Evolutionary conservation across 2,113 vertebrate genomes (phyloP).

Genomic region (Sinocyclocheilus anophthalmus): DNA sequence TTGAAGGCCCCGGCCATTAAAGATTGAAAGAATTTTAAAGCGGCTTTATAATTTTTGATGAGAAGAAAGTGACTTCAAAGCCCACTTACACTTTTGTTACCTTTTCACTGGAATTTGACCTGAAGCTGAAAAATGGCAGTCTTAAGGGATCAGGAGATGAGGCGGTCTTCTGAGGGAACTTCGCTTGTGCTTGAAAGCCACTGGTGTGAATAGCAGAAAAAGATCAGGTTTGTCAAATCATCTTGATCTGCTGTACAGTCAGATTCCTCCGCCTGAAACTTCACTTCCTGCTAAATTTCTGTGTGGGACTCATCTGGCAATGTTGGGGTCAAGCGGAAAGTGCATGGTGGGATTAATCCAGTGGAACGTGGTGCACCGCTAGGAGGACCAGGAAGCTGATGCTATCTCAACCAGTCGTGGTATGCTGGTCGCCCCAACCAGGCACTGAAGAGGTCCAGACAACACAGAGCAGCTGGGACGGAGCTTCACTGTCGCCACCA

Average conservation of each 20-base stretch:
- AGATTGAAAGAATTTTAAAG: constrained; percentile 42
- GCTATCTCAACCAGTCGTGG: constrained; percentile 64
- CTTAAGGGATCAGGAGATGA: constrained; percentile 21
- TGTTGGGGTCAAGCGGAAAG: constrained; percentile 45
- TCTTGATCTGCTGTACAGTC: neutral
- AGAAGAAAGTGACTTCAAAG: constrained; percentile 16
- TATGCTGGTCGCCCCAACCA: constrained; percentile 45
- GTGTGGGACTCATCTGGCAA: constrained; percentile 45
- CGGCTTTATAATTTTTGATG: constrained; percentile 25
- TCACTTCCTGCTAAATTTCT: constrained; percentile 31
- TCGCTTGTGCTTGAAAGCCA: neutral
- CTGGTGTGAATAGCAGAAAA: constrained; percentile 20
- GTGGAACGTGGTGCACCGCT: constrained; percentile 41
- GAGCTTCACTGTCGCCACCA: constrained; percentile 39
- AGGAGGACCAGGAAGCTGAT: constrained; percentile 65
- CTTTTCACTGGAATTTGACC: constrained; percentile 33
- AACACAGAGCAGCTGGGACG: constrained; percentile 44
- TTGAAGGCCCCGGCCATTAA: neutral
- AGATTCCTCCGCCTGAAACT: neutral
- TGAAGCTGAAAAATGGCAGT: constrained; percentile 1
- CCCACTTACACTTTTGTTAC: constrained; percentile 1
- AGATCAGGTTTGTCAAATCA: constrained; percentile 30
- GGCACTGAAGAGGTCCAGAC: constrained; percentile 43
- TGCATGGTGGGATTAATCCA: constrained; percentile 57
- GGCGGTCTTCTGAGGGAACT: constrained; percentile 2